phyloP scores from a whole-genome alignment of 1,140 invertebrate species.

The Diabrotica virgifera region DNA sequence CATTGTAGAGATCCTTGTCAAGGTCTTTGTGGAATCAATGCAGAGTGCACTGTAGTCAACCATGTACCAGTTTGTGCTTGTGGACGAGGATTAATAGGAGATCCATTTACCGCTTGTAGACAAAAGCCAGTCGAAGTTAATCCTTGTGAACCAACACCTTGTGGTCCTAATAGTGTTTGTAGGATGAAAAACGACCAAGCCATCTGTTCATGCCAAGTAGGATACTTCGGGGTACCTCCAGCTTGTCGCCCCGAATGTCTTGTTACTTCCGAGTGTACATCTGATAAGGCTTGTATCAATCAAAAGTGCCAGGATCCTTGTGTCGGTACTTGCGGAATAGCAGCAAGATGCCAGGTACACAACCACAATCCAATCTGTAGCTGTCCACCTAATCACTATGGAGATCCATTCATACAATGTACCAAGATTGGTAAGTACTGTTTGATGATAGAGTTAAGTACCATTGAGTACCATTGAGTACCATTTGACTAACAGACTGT shows the following conservation, averaged over 20 bases:
- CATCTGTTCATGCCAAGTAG: conserved; percentile 73
- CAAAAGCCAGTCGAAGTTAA: conserved; percentile 56
- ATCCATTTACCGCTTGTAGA: conserved; percentile 78
- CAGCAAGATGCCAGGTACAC: conserved; percentile 74
- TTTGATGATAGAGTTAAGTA: not conserved
- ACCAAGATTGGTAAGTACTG: conserved; percentile 42
- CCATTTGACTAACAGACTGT: not conserved
- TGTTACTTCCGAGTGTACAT: conserved; percentile 72
- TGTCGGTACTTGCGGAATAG: conserved; percentile 71
- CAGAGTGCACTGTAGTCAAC: conserved; percentile 74
- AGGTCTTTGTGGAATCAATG: conserved; percentile 78
- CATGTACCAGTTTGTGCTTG: conserved; percentile 81
- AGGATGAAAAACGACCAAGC: conserved; percentile 65
- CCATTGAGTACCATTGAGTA: too few species aligned
- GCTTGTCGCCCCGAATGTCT: conserved; percentile 76
- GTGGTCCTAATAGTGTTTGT: conserved; percentile 78
- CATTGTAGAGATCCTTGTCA: conserved; percentile 82
- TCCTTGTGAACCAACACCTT: conserved; percentile 77
- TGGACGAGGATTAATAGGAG: conserved; percentile 68
- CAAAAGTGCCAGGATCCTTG: conserved; percentile 82
- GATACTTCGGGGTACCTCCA: conserved; percentile 74
- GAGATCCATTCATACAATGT: conserved; percentile 82
- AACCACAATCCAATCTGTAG: conserved; percentile 84
- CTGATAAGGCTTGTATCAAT: conserved; percentile 71
- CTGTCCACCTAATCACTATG: conserved; percentile 68